Conservation (phyloP, 2,888 invertebrate species). For the Nephrocerus scutellatus region DNA sequence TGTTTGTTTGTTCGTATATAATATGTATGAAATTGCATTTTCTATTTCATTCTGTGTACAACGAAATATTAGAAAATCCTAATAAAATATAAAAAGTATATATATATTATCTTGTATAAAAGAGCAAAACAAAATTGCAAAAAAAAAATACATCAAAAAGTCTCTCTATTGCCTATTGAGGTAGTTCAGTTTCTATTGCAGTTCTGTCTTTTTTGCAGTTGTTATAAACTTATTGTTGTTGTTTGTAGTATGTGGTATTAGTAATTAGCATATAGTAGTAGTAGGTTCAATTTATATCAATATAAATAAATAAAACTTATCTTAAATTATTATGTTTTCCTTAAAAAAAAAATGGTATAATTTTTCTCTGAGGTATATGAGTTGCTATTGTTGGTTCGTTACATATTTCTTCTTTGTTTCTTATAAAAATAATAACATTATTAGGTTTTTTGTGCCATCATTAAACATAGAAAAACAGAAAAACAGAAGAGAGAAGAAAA, state of each 20-base stretch:
- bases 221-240: conserved; percentile 10
- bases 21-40: too few relatives aligned
- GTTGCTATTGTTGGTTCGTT: conserved; percentile 41
- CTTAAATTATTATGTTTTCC: too few relatives aligned
- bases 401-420: conserved; percentile 11
- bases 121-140: conserved; percentile 14
- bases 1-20: too few relatives aligned
- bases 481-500: conserved; percentile 20
- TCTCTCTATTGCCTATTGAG: conserved; percentile 42
- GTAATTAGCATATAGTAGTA: too few relatives aligned
- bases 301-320: too few relatives aligned
- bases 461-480: conserved; percentile 6
- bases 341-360: too few relatives aligned
- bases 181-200: conserved; percentile 48
- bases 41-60: too few relatives aligned
- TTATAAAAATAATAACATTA: neutral
- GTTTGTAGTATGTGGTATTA: too few relatives aligned
- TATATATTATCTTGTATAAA: conserved; percentile 8
- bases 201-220: conserved; percentile 35
- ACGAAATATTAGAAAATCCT: neutral
- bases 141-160: conserved; percentile 13
- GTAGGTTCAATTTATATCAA: too few relatives aligned
- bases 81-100: conserved; percentile 9
- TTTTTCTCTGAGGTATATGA: conserved; percentile 42
- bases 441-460: conserved; percentile 6